These are phyloP conservation scores for Nyctalus aviator DNA, from an alignment of 2,797 vertebrate species.

Conservation along the genomic window DNA sequence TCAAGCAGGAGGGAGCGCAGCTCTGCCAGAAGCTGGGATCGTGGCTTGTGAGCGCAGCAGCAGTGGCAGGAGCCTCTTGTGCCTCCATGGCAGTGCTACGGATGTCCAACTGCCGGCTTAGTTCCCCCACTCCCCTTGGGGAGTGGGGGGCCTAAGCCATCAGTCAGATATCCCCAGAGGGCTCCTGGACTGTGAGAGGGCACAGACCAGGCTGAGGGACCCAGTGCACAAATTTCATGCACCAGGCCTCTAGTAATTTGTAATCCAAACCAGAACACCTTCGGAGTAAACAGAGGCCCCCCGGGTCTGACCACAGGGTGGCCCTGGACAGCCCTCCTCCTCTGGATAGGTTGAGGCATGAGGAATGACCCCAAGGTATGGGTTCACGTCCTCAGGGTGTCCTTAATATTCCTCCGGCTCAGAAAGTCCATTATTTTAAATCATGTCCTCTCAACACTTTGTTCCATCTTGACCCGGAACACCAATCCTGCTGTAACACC, in stretches of 20 bases:
- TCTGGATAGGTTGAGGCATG: neutral
- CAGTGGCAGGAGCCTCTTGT: no score
- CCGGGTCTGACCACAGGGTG: neutral
- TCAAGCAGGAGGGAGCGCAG: no score
- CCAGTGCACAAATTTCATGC: no score
- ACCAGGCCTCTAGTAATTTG: neutral
- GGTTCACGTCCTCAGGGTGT: neutral
- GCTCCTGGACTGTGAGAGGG: no score
- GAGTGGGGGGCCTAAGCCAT: no score
- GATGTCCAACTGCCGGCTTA: no score
- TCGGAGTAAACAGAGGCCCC: neutral
- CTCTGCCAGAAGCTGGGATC: no score
- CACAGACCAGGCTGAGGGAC: no score
- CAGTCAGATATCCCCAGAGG: no score
- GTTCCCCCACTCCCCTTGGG: no score
- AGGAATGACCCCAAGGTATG: neutral
- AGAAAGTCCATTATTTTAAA: conserved; percentile 21
- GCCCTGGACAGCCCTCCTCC: neutral
- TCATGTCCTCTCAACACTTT: neutral
- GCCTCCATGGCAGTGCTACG: no score
- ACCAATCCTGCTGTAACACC: neutral
- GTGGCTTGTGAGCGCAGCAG: no score
- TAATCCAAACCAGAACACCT: neutral
- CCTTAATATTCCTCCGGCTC: conserved; percentile 16
- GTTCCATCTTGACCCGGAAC: neutral